Conservation (phyloP, 2,113 vertebrate species). For the Erinaceus europaeus region DNA sequence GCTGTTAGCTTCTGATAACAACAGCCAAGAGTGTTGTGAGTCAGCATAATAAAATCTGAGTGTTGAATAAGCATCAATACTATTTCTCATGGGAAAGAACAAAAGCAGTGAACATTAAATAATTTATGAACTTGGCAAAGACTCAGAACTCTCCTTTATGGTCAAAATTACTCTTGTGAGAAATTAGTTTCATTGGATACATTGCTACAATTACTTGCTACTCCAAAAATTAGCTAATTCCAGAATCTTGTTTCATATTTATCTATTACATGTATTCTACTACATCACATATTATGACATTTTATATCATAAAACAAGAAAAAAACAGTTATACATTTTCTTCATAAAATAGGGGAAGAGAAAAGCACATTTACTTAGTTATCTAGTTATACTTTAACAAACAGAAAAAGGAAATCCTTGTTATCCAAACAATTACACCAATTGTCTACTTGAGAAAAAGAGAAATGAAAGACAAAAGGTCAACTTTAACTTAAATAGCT, state of each 20-base stretch:
- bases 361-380: background rate
- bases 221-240: background rate
- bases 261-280: background rate
- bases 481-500: background rate
- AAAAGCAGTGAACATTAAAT: background rate
- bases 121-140: background rate
- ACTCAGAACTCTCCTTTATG: background rate
- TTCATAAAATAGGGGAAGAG: background rate
- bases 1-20: background rate
- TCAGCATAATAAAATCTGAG: background rate
- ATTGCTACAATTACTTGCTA: background rate
- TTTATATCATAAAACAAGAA: background rate
- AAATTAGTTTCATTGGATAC: background rate
- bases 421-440: background rate
- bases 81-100: background rate
- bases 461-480: background rate
- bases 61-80: background rate
- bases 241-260: background rate
- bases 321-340: background rate
- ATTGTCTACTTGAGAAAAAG: background rate
- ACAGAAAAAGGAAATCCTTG: background rate
- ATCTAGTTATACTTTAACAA: background rate
- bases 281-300: background rate
- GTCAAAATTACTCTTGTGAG: background rate
- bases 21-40: accelerated